Conservation (phyloP, 2,797 vertebrate genomes). For the Rhinatrema bivittatum region DNA sequence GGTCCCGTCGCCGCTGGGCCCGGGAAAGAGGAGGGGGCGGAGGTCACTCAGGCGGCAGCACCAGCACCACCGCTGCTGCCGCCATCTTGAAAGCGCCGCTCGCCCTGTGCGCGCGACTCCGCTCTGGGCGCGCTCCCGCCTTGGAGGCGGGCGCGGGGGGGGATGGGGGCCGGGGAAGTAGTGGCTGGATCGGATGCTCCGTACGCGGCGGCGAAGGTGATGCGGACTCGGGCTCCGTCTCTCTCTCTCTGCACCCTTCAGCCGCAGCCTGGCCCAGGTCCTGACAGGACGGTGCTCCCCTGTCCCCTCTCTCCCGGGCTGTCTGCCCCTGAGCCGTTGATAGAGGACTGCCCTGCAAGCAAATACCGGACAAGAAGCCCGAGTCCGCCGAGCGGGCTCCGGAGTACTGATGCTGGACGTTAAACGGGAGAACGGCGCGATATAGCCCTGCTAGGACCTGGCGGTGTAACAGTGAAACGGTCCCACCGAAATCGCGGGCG, state of each 20-base stretch:
- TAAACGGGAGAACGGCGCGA: rapidly evolving
- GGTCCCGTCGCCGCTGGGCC: too few relatives aligned
- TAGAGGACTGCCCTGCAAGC: too few relatives aligned
- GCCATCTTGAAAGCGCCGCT: neutral
- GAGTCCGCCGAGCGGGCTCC: too few relatives aligned
- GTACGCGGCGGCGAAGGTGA: neutral
- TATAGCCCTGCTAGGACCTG: slow-evolving; percentile 34
- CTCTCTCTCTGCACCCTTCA: rapidly evolving
- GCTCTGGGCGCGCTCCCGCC: too few relatives aligned
- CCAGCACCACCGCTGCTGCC: neutral
- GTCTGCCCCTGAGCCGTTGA: too few relatives aligned
- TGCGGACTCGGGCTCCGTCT: rapidly evolving
- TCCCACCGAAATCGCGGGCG: neutral
- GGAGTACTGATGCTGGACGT: too few relatives aligned
- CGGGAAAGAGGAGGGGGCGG: too few relatives aligned
- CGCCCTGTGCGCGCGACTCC: neutral
- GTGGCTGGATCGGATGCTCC: too few relatives aligned
- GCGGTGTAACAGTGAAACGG: slow-evolving; percentile 1
- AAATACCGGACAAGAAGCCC: too few relatives aligned
- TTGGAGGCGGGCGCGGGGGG: too few relatives aligned
- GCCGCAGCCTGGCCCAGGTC: rapidly evolving
- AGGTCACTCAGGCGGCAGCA: neutral
- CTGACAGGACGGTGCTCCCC: rapidly evolving
- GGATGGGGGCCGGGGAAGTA: too few relatives aligned
- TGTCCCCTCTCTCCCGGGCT: too few relatives aligned